Base-by-base conservation (phyloP, 2,113 vertebrate genomes). In the Rhinoderma darwinii region DNA sequence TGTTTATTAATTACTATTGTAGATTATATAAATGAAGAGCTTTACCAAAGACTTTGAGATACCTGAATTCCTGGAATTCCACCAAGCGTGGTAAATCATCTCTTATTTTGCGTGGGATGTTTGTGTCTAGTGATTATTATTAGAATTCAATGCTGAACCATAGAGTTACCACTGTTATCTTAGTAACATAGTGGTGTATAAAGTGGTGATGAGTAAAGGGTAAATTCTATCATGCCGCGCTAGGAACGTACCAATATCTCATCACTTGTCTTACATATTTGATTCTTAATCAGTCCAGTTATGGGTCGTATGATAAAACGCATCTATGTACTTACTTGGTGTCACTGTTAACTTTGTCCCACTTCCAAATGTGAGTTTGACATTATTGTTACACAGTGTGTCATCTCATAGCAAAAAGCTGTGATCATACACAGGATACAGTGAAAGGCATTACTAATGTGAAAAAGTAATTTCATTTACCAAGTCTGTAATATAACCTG, bases 281-380 rank as follows among this genome's bases (percentile, higher is more conserved):
- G 10, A n/a, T n/a, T 63, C 61, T 15, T 68, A 18, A 35, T 35
- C 15, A 70, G 32, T 35, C 30, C 63, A 32, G 5, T n/a, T 32
- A 70, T 17, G 20, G 39, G 2, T 25, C 1, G 3, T 32, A 47
- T 30, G 25, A 18, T 30, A 77, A 30, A n/a, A 47, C 22, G 17
- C n/a, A 30, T 27, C 7, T 14, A 68, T 27, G 20, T 15, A 11
- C 87, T 54, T 75, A 44, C 82, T 2, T 74, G 10, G 32, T 47
- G 39, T 51, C 25, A 88, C 77, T 44, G n/a, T 17, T 47, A 75
- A 25, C 50, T 72, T 76, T 59, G 47, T 89, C 15, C 87, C 54
- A 80, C 2, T 85, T 3, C 84, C 89, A 89, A 78, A 89, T 11
- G 0, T 47, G 27, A 84, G 0, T 51, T 89, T 84, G 37, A 76